Evolutionary conservation across 2,888 invertebrate genomes (phyloP), one percentile per base, ranked within the genome.

Genomic region (Dilophus febrilis): DNA sequence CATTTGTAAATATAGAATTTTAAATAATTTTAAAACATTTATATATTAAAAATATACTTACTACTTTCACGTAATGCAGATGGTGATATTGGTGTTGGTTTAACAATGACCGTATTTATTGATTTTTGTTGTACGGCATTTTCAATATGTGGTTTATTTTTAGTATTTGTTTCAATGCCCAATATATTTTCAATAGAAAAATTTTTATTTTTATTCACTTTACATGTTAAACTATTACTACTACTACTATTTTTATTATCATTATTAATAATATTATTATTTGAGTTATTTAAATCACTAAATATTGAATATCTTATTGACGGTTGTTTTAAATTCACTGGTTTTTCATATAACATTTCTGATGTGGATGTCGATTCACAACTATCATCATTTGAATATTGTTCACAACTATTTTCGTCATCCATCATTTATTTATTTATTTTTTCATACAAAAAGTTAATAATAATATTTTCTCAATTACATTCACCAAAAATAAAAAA

Each of bases 111-210:
- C 2, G 18, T 7, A 16, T 31, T 34, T 12, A 40, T 22, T 22
- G 8, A 22, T 6, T 22, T 22, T 6, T 22, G 4, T 22, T 6
- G 8, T 22, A 22, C n/a, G 18, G 16, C 18, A 18, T 34, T 28
- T 14, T 18, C 28, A 30, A 32, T 36, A 33, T 14, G 13, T 18
- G 31, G 37, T 6, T 10, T 18, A 27, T 36, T 16, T 37, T 26
- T 38, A 32, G 36, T 22, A 28, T 42, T 46, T 30, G 43, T 45
- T 22, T 47, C 44, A 29, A 51, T 46, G 37, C 51, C 51, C 33
- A 55, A 48, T 39, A 55, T 54, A 41, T 50, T 53, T 28, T 55
- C 53, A 35, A 55, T 55, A 37, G 51, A 53, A 39, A 55, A 55
- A 13, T 51, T 49, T 44, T 48, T 50, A 32, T 46, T 46, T 45